Evolutionary conservation across 2,113 vertebrate species (phyloP).

Genomic region (Cromileptes altivelis): DNA sequence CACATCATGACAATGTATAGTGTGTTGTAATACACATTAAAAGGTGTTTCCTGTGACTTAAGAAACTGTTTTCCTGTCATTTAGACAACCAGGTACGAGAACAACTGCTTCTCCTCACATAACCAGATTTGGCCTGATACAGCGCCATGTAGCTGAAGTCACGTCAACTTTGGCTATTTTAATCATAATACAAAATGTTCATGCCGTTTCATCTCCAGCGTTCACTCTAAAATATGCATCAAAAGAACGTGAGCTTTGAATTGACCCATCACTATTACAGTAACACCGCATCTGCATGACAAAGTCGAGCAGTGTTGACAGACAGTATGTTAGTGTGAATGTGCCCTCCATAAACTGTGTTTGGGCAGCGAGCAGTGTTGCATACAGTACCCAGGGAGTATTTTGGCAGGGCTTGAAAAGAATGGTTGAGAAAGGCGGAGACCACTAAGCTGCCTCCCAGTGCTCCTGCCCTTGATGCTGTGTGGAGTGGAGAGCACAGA

Average conservation of each 20-base stretch:
- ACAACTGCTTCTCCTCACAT: too few species aligned
- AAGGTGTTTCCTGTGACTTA: too few species aligned
- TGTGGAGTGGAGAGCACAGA: slow-evolving; percentile 63
- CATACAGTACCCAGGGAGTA: slow-evolving; percentile 53
- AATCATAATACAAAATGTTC: too few species aligned
- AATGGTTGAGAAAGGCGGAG: slow-evolving; percentile 61
- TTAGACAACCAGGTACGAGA: too few species aligned
- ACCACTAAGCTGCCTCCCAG: slow-evolving; percentile 65
- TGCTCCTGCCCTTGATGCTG: slow-evolving; percentile 70
- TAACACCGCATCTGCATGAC: slow-evolving; percentile 29
- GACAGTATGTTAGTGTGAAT: slow-evolving; percentile 30
- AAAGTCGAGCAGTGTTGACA: slow-evolving; percentile 24
- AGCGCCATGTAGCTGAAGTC: too few species aligned
- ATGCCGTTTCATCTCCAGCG: too few species aligned
- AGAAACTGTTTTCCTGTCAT: too few species aligned
- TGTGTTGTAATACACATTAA: too few species aligned
- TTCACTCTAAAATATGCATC: neutral
- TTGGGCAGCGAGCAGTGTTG: slow-evolving; percentile 48
- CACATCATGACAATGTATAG: too few species aligned
- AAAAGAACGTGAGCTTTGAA: slow-evolving; percentile 8
- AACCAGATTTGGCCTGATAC: too few species aligned
- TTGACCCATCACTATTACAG: slow-evolving; percentile 24
- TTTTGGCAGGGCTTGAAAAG: slow-evolving; percentile 71
- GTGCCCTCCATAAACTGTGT: slow-evolving; percentile 59
- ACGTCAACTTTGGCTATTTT: too few species aligned